phyloP scores from a whole-genome alignment of 2,113 vertebrate genomes.

The Octodon degus region DNA sequence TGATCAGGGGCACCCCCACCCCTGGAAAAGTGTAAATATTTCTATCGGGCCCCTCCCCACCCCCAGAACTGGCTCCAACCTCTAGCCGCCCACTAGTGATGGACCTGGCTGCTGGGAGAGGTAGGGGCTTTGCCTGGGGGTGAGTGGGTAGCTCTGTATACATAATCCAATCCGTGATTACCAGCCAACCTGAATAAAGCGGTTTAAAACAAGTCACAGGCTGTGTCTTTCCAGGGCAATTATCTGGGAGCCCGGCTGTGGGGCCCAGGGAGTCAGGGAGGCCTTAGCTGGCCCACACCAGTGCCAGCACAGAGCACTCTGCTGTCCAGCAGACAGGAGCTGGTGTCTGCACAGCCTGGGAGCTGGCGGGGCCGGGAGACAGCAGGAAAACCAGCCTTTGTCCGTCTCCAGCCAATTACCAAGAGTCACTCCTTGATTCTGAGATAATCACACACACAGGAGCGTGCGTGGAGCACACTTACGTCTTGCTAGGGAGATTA shows the following conservation, averaged over 20 bases:
- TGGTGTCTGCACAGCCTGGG: neutral
- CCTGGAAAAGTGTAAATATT: constrained; percentile 75
- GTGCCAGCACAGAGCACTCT: neutral
- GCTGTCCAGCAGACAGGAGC: neutral
- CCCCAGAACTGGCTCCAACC: constrained; percentile 64
- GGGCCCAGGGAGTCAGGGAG: accelerated
- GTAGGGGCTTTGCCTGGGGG: constrained; percentile 46
- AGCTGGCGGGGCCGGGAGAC: neutral
- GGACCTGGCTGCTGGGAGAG: neutral
- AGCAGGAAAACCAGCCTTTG: neutral
- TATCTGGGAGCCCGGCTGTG: neutral
- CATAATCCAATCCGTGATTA: constrained; percentile 69
- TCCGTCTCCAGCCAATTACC: neutral
- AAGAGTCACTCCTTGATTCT: neutral
- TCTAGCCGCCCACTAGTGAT: constrained; percentile 39
- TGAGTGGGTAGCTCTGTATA: constrained; percentile 30
- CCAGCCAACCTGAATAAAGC: constrained; percentile 87
- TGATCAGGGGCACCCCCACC: neutral
- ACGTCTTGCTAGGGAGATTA: neutral
- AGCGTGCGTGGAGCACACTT: neutral
- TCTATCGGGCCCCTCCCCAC: constrained; percentile 64
- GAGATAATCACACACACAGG: neutral
- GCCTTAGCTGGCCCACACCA: neutral
- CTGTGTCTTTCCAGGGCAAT: neutral
- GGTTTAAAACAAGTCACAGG: constrained; percentile 74